Evolutionary conservation across 2,797 vertebrate genomes (phyloP), one percentile per base, ranked within the genome.

Genomic region (Artibeus lituratus): DNA sequence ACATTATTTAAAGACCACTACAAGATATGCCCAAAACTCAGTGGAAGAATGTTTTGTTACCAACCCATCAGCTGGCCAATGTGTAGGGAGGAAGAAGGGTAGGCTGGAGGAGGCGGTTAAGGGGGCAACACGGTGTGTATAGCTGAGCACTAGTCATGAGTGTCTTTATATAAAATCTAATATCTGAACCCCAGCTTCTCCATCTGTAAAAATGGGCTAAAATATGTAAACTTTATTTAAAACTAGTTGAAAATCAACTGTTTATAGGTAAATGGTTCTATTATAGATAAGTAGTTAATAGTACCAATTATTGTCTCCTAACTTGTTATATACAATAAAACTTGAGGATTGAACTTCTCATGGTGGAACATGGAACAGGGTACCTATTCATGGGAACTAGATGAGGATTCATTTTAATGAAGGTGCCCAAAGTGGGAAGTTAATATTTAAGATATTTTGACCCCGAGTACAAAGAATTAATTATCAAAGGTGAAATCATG

Each of bases 401-500:
- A 73, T 69, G 32, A 87, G 5, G 7, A 67, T 92, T 81, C 70
- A 72, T 80, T 81, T 81, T 90, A 39, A 76, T 29, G 76, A 39
- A 69, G 69, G n/a, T 49, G 9, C 19, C 7, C 37, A 74, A 47
- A 59, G 9, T 74, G 11, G 21, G 26, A 92, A 44, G 32, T 77
- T 94, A 69, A 74, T 80, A 44, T 9, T 37, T 67, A 80, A 62
- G 87, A 3, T 49, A 69, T n/a, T 96, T 87, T 77, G 72, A 44
- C 51, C 32, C 73, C 72, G 5, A 76, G 29, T 73, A 32, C 10
- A 87, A 62, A 42, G 4, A 92, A 44, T 92, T 82, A 49, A 44
- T 92, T 82, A 51, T 51, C 87, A 81, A 83, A 85, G 53, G 8
- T 81, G n/a, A 86, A 94, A 88, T 93, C 15, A 24, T 87, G 15